A percentile compares a stretch with the other conserved stretches of the same genome.
Evolutionary conservation across 2,113 vertebrate species (phyloP).

Genomic region (Antidorcas marsupialis): DNA sequence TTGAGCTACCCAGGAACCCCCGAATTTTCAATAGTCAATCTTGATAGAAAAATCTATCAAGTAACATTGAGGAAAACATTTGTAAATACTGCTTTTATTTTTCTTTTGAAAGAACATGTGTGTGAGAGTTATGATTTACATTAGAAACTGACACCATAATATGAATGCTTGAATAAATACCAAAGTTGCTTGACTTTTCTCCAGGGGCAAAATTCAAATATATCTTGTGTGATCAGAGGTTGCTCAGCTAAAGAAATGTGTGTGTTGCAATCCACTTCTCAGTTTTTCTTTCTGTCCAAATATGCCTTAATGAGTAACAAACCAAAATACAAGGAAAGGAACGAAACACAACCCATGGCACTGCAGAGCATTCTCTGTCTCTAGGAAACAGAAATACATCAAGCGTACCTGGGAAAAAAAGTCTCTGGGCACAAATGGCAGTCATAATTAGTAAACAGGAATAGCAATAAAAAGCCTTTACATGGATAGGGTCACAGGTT

Average conservation of each 20-base stretch:
- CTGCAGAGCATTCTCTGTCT: neutral
- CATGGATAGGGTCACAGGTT: neutral
- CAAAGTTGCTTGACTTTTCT: constrained; percentile 2
- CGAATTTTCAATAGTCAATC: neutral
- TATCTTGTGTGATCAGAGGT: neutral
- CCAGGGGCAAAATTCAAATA: neutral
- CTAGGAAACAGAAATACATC: neutral
- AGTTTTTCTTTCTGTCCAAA: neutral
- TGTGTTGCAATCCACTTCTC: neutral
- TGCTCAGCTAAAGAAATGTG: neutral
- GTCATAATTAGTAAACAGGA: neutral
- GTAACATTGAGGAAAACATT: neutral
- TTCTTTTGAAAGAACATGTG: neutral
- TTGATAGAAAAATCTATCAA: neutral
- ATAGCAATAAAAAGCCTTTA: neutral
- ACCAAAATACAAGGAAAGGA: neutral
- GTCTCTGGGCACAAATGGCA: neutral
- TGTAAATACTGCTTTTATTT: neutral
- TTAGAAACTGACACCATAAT: neutral
- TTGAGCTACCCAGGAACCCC: neutral
- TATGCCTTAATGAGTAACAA: neutral
- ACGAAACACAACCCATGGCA: neutral
- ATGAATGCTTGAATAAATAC: neutral
- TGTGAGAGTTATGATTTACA: neutral
- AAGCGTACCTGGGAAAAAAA: neutral